phyloP scores from a whole-genome alignment of 2,797 vertebrate species.

The Anguilla anguilla region DNA sequence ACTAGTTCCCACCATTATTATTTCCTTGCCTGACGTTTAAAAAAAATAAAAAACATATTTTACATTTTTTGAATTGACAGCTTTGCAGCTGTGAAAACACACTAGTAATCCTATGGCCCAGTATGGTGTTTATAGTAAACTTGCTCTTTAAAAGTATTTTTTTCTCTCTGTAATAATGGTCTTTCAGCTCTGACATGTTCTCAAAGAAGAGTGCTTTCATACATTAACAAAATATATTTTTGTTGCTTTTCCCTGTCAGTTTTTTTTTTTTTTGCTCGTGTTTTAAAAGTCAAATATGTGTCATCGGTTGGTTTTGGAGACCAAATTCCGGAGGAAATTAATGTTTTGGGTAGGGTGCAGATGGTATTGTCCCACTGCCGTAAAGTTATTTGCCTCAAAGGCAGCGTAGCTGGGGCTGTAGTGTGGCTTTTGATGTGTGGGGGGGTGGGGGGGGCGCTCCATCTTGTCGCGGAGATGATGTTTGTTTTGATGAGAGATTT shows the following conservation, averaged over 20 bases:
- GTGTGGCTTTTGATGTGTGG: conserved; percentile 2
- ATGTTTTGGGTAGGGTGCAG: conserved; percentile 21
- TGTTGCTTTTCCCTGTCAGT: conserved; percentile 11
- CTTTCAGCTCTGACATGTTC: conserved; percentile 39
- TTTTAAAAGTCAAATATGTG: conserved; percentile 22
- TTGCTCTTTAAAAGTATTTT: conserved; percentile 57
- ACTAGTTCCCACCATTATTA: neutral
- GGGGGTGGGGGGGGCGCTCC: neutral
- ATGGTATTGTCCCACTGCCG: neutral
- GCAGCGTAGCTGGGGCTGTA: neutral
- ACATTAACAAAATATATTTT: conserved; percentile 15
- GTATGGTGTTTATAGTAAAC: conserved; percentile 66
- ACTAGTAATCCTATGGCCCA: conserved; percentile 54
- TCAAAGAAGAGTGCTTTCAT: conserved; percentile 29
- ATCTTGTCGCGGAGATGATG: neutral
- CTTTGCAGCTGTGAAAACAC: conserved; percentile 66
- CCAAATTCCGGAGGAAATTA: conserved; percentile 18
- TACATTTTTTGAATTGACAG: conserved; percentile 66
- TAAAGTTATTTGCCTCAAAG: conserved; percentile 19
- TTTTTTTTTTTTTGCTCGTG: conserved; percentile 2
- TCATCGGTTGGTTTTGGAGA: conserved; percentile 17
- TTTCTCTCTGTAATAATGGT: conserved; percentile 37
- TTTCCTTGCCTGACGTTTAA: conserved; percentile 3
- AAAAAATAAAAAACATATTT: conserved; percentile 58
- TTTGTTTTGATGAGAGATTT: conserved; percentile 25